Evolutionary conservation across 2,888 invertebrate genomes (phyloP), one percentile per base, ranked within the genome.

Genomic region (Leptopilina syphax): DNA sequence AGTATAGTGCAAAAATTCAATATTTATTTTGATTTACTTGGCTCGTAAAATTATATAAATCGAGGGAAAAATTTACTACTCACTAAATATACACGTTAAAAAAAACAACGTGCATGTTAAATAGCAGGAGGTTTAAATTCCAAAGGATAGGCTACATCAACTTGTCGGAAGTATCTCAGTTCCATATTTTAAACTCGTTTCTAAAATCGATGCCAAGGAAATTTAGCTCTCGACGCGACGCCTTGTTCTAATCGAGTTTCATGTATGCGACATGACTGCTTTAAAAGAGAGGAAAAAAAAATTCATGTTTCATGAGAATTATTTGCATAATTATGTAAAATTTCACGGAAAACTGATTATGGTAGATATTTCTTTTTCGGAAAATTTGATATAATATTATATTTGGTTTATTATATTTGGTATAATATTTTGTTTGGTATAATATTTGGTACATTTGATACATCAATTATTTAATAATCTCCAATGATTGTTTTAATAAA

Each of bases 121-220:
- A n/a, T 13, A 27, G 6, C 13, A 34, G 34, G 44, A 44, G 44
- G 77, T 44, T 44, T 24, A 47, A 77, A 63, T 65, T 63, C 57
- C 47, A 4, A 41, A 60, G 12, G 44, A 13, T 41, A 47, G 47
- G 10, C 50, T 50, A 18, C 63, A 65, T 27, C 27, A 77, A 77
- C 63, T 50, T 65, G 65, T 60, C 77, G 77, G 66, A 66, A 67
- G 67, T 66, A 9, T 50, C 12, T 50, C 57, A 18, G 41, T 34
- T 66, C 44, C 24, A 44, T 27, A 18, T 50, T 70, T 77, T 77
- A 77, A 68, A 66, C 73, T 34, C 65, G 79, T 63, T 78, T 78
- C 41, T 60, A 50, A 57, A 50, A 54, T 66, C 76, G 65, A 60
- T 73, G 73, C 73, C 73, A 73, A 54, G 41, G 10, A 34, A 60